Percentiles rank a stretch among this genome's conserved stretches.
Evolutionary conservation across 2,797 vertebrate genomes (phyloP).

Genomic region (Scyliorhinus canicula): DNA sequence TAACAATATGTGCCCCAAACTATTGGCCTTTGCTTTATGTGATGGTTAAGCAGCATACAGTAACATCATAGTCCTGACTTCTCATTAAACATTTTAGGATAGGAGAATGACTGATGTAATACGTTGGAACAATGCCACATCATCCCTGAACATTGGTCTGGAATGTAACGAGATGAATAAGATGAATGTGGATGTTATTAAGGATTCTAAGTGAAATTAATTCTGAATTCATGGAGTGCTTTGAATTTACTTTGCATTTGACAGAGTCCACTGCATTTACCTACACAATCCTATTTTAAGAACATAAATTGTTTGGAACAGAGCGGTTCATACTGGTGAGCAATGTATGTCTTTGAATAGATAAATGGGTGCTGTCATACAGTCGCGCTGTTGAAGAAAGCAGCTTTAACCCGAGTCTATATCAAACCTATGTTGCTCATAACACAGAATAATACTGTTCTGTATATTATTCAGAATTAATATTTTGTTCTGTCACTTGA

Average conservation of each 20-base stretch:
- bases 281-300: neutral
- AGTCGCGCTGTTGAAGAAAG: neutral
- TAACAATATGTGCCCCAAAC: neutral
- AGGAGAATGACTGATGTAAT: neutral
- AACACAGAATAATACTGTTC: neutral
- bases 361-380: neutral
- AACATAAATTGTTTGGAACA: neutral
- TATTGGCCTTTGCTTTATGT: neutral
- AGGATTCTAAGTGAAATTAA: slow-evolving; percentile 25
- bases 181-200: neutral
- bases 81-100: neutral
- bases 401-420: neutral
- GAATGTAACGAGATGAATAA: neutral
- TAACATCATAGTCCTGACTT: neutral
- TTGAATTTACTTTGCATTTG: neutral
- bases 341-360: neutral
- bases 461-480: no score
- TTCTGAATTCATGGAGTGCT: neutral
- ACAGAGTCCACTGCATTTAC: neutral
- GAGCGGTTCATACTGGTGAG: neutral
- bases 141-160: neutral
- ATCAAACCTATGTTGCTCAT: neutral
- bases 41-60: neutral
- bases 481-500: neutral
- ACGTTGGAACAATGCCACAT: neutral